Conservation (phyloP, 2,113 vertebrate genomes). For the Tupaia tana region DNA sequence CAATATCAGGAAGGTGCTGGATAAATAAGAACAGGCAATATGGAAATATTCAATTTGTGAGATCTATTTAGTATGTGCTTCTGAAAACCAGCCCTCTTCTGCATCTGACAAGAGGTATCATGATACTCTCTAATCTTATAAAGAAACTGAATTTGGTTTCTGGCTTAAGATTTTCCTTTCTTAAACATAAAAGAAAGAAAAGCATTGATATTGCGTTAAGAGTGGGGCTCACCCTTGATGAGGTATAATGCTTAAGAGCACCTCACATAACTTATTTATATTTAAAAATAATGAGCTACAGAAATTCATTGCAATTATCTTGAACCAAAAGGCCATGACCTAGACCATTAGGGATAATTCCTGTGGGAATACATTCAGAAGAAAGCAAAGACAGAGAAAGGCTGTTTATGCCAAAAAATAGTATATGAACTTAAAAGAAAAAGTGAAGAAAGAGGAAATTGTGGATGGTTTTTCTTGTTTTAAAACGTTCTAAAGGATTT, state of each 20-base stretch:
- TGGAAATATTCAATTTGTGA: not conserved
- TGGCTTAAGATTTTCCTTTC: slow-evolving; percentile 51
- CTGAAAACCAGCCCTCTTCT: not conserved
- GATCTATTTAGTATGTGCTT: not conserved
- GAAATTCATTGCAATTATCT: not conserved
- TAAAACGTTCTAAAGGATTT: slow-evolving; percentile 26
- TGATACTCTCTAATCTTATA: not conserved
- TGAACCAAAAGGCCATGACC: not conserved
- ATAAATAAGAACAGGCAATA: not conserved
- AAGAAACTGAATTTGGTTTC: slow-evolving; percentile 13
- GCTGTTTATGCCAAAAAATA: not conserved
- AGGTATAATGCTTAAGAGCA: not conserved
- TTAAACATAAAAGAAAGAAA: not conserved
- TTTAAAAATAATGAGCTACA: slow-evolving; percentile 43
- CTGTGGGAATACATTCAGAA: not conserved
- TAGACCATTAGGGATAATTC: not conserved
- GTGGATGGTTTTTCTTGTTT: not conserved
- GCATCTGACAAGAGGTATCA: not conserved
- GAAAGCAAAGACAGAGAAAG: not conserved
- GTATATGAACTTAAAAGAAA: not conserved
- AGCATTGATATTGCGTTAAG: not conserved
- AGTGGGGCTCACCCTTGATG: not conserved
- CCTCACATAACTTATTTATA: not conserved
- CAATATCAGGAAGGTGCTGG: not conserved
- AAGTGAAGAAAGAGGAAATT: not conserved